Percentiles rank a stretch among this genome's conserved stretches.
Evolutionary conservation across 2,113 vertebrate species (phyloP).

Genomic region (Crotalus viridis): DNA sequence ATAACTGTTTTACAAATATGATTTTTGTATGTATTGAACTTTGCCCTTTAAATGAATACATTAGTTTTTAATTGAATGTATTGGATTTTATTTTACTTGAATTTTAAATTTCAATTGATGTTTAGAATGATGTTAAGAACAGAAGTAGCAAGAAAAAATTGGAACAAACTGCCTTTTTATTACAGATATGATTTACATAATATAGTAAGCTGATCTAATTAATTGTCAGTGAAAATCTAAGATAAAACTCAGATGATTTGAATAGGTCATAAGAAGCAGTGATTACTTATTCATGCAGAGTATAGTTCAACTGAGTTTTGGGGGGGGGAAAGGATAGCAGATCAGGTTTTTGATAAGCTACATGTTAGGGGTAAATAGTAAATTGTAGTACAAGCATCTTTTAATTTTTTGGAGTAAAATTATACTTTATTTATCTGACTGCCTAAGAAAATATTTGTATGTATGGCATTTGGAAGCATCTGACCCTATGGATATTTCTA

Average conservation of each 20-base stretch:
- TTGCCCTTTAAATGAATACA: not conserved
- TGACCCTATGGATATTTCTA: not conserved
- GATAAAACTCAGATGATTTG: conserved; percentile 64
- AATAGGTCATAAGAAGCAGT: conserved; percentile 67
- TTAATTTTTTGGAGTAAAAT: not conserved
- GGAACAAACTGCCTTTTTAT: conserved; percentile 58
- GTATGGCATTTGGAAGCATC: not conserved
- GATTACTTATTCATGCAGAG: conserved; percentile 73
- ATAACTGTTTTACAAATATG: not conserved
- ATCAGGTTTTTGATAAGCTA: conserved; percentile 54
- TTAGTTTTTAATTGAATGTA: not conserved
- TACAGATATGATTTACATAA: conserved; percentile 67
- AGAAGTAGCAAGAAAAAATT: conserved; percentile 49
- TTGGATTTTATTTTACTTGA: not conserved
- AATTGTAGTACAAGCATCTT: conserved; percentile 29
- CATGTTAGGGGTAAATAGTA: conserved; percentile 28
- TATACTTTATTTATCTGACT: conserved; percentile 9
- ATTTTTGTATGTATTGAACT: not conserved
- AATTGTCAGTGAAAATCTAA: conserved; percentile 72
- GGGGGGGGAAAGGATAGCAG: conserved; percentile 51
- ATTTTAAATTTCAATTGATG: not conserved
- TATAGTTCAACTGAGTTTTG: conserved; percentile 65
- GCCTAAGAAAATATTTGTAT: not conserved
- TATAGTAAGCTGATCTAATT: conserved; percentile 70
- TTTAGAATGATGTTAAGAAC: conserved; percentile 19